Conservation (phyloP, 2,888 invertebrate genomes). For the Allolobophora icterica region DNA sequence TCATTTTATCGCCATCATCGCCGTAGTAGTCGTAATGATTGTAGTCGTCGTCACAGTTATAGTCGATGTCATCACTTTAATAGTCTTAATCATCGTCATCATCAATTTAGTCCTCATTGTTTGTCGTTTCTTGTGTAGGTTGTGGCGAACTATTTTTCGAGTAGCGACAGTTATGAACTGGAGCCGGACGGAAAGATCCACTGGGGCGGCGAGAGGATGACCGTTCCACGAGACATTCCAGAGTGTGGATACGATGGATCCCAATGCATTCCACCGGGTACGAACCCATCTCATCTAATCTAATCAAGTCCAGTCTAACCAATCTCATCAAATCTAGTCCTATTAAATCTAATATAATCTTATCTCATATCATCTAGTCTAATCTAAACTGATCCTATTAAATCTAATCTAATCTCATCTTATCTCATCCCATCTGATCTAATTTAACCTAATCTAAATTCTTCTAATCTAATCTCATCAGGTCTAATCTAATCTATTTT, state of each 20-base stretch:
- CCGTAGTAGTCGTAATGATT: not conserved
- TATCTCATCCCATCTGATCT: no score
- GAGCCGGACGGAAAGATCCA: conserved; percentile 78
- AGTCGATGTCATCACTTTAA: not conserved
- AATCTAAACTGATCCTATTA: no score
- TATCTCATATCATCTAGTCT: no score
- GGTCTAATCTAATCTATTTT: no score
- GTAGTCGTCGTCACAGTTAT: conserved; percentile 14
- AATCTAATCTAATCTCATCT: no score
- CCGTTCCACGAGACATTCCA: conserved; percentile 82
- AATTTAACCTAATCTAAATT: no score
- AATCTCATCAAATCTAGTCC: no score
- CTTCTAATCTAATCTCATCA: no score
- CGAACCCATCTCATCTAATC: not conserved
- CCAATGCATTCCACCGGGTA: not conserved
- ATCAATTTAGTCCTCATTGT: not conserved
- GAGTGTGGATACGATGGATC: conserved; percentile 74
- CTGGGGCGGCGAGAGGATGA: conserved; percentile 78
- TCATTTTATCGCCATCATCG: no score
- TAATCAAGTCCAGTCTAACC: not conserved
- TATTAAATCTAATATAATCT: no score
- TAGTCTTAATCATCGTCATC: not conserved
- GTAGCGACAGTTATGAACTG: conserved; percentile 74
- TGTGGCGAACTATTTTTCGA: conserved; percentile 87
- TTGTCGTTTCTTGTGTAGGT: conserved; percentile 70